A percentile compares a stretch with the other conserved stretches of the same genome.
Conservation (phyloP, 1,140 invertebrate species). For the Bombus confusus region DNA sequence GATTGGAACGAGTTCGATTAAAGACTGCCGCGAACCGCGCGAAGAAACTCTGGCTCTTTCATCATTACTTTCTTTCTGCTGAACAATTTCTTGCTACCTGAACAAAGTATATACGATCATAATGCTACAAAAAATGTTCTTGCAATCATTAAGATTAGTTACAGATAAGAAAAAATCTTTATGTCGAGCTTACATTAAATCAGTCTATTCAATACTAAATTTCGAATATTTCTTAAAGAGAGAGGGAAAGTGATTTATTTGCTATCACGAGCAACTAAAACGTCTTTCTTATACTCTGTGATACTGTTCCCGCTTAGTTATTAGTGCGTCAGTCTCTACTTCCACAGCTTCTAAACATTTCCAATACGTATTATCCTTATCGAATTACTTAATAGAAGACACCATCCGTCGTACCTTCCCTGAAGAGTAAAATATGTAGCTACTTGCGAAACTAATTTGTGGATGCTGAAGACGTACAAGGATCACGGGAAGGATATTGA, state of each 20-base stretch:
- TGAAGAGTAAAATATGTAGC: background rate
- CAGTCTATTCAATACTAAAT: no score
- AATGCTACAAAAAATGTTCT: no score
- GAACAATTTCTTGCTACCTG: background rate
- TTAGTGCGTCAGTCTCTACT: background rate
- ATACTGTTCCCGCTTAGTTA: background rate
- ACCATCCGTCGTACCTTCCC: background rate
- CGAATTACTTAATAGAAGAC: background rate
- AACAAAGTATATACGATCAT: no score
- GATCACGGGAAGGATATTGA: background rate
- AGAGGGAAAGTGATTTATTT: no score
- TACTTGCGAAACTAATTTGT: background rate
- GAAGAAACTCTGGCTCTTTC: background rate
- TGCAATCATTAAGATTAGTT: no score
- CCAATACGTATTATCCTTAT: background rate
- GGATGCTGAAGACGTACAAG: background rate
- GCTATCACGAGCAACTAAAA: background rate
- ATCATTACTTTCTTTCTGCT: background rate
- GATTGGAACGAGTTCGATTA: constrained; percentile 2
- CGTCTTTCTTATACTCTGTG: background rate
- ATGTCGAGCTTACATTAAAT: no score
- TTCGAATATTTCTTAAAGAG: no score
- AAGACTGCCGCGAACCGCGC: background rate
- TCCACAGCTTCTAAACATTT: background rate
- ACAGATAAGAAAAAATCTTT: no score